Evolutionary conservation across 2,888 invertebrate genomes (phyloP), one percentile per base, ranked within the genome.

Genomic region (Tipula confusa): DNA sequence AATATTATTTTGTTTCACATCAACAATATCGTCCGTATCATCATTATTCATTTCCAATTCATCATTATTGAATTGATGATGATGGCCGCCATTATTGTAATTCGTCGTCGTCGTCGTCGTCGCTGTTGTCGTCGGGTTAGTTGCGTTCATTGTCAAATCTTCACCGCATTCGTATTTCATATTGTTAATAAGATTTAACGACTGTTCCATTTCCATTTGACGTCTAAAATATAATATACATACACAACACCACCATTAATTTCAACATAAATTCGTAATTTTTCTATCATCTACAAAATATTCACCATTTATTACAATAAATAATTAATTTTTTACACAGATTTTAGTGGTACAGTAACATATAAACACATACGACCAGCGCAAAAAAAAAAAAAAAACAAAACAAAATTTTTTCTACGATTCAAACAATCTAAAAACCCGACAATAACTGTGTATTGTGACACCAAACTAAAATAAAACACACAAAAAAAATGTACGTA

Each of bases 401-500:
- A 64, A 64, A 64, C 64, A 64, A 64, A 64, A 33, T 15, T 80
- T 80, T 80, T 80, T 80, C 80, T 80, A 80, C 80, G 80, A 80
- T 82, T 18, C 82, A 82, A 33, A 82, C 82, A 82, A 33, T 33
- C 24, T 82, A 82, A 82, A 82, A 82, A 82, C 31, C 29, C 82
- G 82, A 82, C 82, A 82, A 33, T 33, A 82, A 82, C 82, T 82
- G 29, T 80, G 80, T 80, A 80, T 29, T 80, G 82, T 82, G 82
- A 82, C 82, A 82, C 82, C 82, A 82, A 33, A 80, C 80, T 80
- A 31, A 80, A 64, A 64, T 64, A 64, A 64, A 64, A 64, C 64
- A 64, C 9, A 64, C 24, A 64, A 64, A 64, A 64, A n/a, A n/a
- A n/a, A n/a, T n/a, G n/a, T n/a, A n/a, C n/a, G n/a, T n/a, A n/a